phyloP scores from a whole-genome alignment of 1,140 invertebrate genomes.

The Diprion similis region DNA sequence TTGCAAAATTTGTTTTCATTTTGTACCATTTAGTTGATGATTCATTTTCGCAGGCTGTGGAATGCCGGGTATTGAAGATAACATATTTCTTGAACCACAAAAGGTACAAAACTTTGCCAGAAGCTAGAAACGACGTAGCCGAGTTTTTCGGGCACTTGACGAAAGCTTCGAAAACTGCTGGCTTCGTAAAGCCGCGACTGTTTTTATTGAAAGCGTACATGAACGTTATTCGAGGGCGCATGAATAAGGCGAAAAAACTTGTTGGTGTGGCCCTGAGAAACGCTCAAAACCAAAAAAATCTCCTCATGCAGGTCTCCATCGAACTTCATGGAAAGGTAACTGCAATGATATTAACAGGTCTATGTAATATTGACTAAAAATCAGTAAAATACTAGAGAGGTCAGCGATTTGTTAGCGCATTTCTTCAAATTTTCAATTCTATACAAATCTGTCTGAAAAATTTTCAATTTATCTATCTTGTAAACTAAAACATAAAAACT shows the following conservation, averaged over 20 bases:
- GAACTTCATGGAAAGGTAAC: conserved; percentile 36
- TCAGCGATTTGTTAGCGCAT: too few species aligned
- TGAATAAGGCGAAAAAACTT: neutral
- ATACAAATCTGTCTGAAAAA: too few species aligned
- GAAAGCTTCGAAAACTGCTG: neutral
- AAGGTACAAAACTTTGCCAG: conserved; percentile 19
- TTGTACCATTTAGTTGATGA: neutral
- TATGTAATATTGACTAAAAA: too few species aligned
- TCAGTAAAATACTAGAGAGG: too few species aligned
- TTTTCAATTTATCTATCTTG: too few species aligned
- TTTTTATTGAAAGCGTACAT: conserved; percentile 37
- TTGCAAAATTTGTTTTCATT: too few species aligned
- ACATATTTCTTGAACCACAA: conserved; percentile 33
- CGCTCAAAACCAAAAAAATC: conserved; percentile 25
- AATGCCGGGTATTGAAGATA: conserved; percentile 35
- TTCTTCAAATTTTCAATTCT: too few species aligned
- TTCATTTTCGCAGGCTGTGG: conserved; percentile 30
- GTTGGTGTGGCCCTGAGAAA: conserved; percentile 28
- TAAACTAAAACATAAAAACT: too few species aligned
- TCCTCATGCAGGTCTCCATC: conserved; percentile 31
- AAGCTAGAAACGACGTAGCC: conserved; percentile 12
- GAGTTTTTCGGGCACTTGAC: conserved; percentile 22
- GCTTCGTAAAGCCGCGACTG: conserved; percentile 33
- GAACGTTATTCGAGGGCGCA: conserved; percentile 20
- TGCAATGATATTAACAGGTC: too few species aligned